Percentiles rank a stretch among this genome's conserved stretches.
Evolutionary conservation across 2,113 vertebrate genomes (phyloP).

Genomic region (Perccottus glenii): DNA sequence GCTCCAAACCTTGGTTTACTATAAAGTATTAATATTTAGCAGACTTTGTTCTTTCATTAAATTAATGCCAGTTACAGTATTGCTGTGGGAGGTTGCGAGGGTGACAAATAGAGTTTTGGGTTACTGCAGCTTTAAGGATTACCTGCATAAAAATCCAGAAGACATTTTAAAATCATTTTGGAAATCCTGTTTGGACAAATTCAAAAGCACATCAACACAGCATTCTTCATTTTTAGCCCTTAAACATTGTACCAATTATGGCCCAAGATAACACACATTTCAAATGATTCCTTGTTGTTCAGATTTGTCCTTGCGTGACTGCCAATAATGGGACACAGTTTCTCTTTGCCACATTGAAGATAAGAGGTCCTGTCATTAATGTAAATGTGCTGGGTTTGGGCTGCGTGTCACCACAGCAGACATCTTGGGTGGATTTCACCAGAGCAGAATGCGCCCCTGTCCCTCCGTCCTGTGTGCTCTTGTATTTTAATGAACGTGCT

Average conservation of each 20-base stretch:
- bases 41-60: too few species aligned
- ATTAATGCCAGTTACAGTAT: too few species aligned
- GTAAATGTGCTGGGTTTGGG: conserved; percentile 40
- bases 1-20: too few species aligned
- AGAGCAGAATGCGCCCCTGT: conserved; percentile 39
- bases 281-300: conserved; percentile 35
- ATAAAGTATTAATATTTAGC: too few species aligned
- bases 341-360: conserved; percentile 40
- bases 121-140: too few species aligned
- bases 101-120: too few species aligned
- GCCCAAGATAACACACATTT: conserved; percentile 13
- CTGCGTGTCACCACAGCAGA: conserved; percentile 23
- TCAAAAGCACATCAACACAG: background rate
- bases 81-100: too few species aligned
- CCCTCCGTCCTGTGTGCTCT: conserved; percentile 32
- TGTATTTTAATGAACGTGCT: conserved; percentile 61
- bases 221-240: background rate
- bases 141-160: background rate
- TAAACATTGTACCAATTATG: conserved; percentile 13
- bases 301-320: conserved; percentile 32
- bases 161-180: background rate
- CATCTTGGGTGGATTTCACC: conserved; percentile 44
- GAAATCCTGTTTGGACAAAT: background rate
- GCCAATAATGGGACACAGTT: conserved; percentile 37
- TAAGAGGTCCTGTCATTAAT: conserved; percentile 48